phyloP scores from a whole-genome alignment of 1,140 invertebrate species.

The Microplitis mediator region DNA sequence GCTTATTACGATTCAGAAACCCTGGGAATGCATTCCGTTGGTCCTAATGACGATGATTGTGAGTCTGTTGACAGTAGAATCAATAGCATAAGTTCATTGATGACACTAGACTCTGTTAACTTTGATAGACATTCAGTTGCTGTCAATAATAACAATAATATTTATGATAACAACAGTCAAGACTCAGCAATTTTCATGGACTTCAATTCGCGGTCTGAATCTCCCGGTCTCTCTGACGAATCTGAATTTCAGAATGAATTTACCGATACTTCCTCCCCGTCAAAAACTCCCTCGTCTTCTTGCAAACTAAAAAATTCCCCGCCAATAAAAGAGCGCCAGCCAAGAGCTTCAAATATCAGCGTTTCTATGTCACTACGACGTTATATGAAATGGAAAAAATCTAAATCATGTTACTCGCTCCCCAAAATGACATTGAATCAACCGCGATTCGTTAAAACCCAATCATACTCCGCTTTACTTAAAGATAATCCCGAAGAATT shows the following conservation, averaged over 20 bases:
- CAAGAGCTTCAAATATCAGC: conserved; percentile 13
- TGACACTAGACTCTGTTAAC: background rate
- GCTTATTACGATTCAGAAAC: conserved; percentile 45
- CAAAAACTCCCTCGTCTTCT: conserved; percentile 30
- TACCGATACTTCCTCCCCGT: conserved; percentile 40
- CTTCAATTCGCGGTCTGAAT: conserved; percentile 26
- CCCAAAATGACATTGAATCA: conserved; percentile 36
- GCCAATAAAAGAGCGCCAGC: background rate
- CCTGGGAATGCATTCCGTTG: background rate
- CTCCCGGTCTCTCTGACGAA: conserved; percentile 24
- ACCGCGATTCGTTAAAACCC: conserved; percentile 37
- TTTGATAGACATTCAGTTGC: background rate
- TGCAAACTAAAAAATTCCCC: background rate
- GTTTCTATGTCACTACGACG: conserved; percentile 38
- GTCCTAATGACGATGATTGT: background rate
- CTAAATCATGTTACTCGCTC: conserved; percentile 42
- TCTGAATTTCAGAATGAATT: conserved; percentile 21
- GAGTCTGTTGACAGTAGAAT: background rate
- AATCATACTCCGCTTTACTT: conserved; percentile 39
- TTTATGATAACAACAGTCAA: conserved; percentile 28
- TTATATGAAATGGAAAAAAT: conserved; percentile 46
- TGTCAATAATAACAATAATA: background rate
- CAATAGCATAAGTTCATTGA: conserved; percentile 4
- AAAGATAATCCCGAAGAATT: conserved; percentile 24
- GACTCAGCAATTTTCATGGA: conserved; percentile 49